Evolutionary conservation across 92 coral and sea anemone genomes (phyloP).

Genomic region (Palythoa grandiflora): DNA sequence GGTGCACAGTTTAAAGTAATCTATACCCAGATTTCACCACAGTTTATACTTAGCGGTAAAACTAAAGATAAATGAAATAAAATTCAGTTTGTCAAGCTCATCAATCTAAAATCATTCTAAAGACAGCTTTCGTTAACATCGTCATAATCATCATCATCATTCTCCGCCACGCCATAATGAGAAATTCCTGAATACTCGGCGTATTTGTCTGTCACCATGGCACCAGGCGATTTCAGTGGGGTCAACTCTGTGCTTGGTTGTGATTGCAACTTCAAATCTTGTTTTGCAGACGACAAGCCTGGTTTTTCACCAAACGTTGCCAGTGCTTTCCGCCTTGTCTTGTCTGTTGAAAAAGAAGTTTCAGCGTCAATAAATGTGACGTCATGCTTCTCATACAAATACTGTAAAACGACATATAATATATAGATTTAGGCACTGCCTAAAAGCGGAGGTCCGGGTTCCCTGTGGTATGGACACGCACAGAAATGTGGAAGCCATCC

Average conservation of each 20-base stretch:
- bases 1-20: too few relatives aligned
- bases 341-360: neutral
- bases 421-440: too few relatives aligned
- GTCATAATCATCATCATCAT: conserved; percentile 13
- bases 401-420: too few relatives aligned
- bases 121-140: conserved; percentile 35
- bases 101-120: neutral
- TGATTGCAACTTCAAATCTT: neutral
- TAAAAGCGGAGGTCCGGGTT: too few relatives aligned
- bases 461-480: too few relatives aligned
- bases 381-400: too few relatives aligned
- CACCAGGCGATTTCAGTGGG: neutral
- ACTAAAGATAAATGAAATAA: too few relatives aligned
- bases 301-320: conserved; percentile 2
- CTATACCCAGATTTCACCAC: too few relatives aligned
- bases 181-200: conserved; percentile 8
- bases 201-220: conserved; percentile 8
- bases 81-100: too few relatives aligned
- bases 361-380: neutral
- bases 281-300: neutral
- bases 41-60: too few relatives aligned
- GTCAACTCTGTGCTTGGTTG: conserved; percentile 11
- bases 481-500: too few relatives aligned
- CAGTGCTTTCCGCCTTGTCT: conserved; percentile 6
- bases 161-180: neutral